Percentiles rank a stretch among this genome's conserved stretches.
Conservation (phyloP, 2,888 invertebrate genomes). For the Pecten maximus region DNA sequence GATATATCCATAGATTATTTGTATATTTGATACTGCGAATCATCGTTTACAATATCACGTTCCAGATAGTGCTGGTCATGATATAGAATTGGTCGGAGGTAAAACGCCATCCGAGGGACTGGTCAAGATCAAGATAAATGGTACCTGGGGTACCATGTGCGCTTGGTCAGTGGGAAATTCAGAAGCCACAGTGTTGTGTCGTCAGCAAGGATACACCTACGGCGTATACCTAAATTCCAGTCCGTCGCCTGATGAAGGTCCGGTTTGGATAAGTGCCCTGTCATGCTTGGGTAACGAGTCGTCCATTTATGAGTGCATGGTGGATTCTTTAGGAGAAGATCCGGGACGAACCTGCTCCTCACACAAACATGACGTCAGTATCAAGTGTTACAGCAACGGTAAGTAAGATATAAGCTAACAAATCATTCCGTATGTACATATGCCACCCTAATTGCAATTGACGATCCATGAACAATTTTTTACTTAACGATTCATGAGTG, state of each 20-base stretch:
- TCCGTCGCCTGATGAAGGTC: conserved; percentile 58
- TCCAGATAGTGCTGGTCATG: conserved; percentile 57
- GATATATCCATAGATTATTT: no score
- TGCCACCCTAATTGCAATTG: no score
- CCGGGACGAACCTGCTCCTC: conserved; percentile 50
- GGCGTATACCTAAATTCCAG: conserved; percentile 61
- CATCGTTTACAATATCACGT: background rate
- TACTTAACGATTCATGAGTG: no score
- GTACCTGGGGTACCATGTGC: conserved; percentile 91
- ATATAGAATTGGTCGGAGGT: conserved; percentile 57
- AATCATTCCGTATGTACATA: no score
- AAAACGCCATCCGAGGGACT: conserved; percentile 84
- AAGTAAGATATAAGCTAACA: conserved; percentile 47
- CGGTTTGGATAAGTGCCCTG: conserved; percentile 74
- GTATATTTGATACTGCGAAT: background rate
- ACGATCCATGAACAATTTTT: no score
- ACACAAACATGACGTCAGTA: conserved; percentile 63
- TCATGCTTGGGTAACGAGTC: conserved; percentile 83
- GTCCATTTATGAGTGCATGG: conserved; percentile 62
- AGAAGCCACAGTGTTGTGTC: conserved; percentile 74
- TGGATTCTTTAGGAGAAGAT: conserved; percentile 62
- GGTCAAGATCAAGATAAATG: conserved; percentile 88
- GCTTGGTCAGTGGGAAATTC: conserved; percentile 81
- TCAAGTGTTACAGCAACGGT: conserved; percentile 71
- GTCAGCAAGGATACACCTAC: conserved; percentile 67